Evolutionary conservation across 2,888 invertebrate genomes (phyloP).

Genomic region (Pristionchus arcanus): DNA sequence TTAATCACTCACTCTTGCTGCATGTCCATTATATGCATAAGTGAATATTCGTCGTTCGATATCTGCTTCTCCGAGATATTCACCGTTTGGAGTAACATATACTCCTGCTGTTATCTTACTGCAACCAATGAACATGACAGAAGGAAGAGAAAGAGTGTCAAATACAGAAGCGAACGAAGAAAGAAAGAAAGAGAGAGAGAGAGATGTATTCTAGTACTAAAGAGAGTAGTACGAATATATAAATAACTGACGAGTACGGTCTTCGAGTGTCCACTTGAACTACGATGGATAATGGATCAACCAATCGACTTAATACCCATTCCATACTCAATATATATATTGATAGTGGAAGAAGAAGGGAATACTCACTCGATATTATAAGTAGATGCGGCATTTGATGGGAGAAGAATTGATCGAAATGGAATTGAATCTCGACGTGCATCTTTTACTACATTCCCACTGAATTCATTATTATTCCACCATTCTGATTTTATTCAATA

Average conservation of each 20-base stretch:
- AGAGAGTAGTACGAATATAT: not conserved
- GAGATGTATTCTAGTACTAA: not conserved
- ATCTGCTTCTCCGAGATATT: conserved; percentile 52
- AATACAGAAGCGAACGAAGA: not conserved
- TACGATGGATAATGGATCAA: conserved; percentile 33
- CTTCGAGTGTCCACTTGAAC: conserved; percentile 14
- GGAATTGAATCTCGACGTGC: not conserved
- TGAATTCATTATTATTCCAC: not conserved
- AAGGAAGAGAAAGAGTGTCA: not conserved
- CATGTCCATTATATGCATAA: not conserved
- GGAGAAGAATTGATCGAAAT: conserved; percentile 24
- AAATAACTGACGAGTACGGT: not conserved
- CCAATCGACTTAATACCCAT: conserved; percentile 1
- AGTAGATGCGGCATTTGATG: conserved; percentile 9
- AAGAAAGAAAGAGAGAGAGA: too few relatives aligned
- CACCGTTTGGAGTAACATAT: not conserved
- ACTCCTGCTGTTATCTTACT: conserved; percentile 35
- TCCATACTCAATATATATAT: not conserved
- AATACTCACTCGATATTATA: conserved; percentile 33
- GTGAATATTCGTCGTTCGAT: conserved; percentile 23
- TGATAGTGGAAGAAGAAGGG: too few relatives aligned
- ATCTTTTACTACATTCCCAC: not conserved
- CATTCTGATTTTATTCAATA: not conserved
- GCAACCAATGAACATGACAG: not conserved
- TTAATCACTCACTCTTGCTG: not conserved